Evolutionary conservation across 1,140 invertebrate genomes (phyloP), one percentile per base, ranked within the genome.

Genomic region (Dinothrombium tinctorium): DNA sequence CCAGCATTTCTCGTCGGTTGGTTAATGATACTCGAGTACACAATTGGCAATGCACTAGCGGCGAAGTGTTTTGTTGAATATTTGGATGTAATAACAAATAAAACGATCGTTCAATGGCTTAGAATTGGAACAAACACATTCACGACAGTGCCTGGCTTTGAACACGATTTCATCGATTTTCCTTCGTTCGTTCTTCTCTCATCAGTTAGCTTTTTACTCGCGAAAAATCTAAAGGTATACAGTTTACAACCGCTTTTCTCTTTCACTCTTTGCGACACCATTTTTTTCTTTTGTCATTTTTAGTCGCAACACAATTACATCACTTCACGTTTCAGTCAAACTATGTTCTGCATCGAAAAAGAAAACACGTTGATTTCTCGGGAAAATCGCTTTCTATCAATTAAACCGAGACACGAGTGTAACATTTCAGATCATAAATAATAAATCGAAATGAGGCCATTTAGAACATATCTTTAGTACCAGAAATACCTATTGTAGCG

Each of bases 1-100:
- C 41, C 28, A 7, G 62, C 61, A 4, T 64, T 63, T 50, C 48
- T 65, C 6, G 57, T 65, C 44, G 62, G 61, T 3, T 63, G 62
- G 62, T 59, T 60, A 45, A 53, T 63, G 12, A 54, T 64, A 14
- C 43, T 64, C n/a, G 60, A 62, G 50, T 62, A 42, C 24, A 3
- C 6, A 14, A 21, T 42, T 7, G 40, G 37, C 29, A 41, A n/a
- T 6, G 12, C 35, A 5, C n/a, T 23, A 8, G 35, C 22, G 5
- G 35, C 35, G n/a, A 20, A 23, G n/a, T 20, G 11, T 6, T 37
- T 37, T 12, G 22, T 21, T n/a, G 12, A 9, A 5, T 37, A 37
- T 17, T n/a, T 37, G 6, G 15, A 37, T n/a, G n/a, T 20, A n/a
- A 8, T 37, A 23, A 23, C 35, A 12, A 23, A 23, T 23, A 17